A percentile compares a stretch with the other conserved stretches of the same genome.
Evolutionary conservation across 2,888 invertebrate genomes (phyloP).

Genomic region (Boloria selene): DNA sequence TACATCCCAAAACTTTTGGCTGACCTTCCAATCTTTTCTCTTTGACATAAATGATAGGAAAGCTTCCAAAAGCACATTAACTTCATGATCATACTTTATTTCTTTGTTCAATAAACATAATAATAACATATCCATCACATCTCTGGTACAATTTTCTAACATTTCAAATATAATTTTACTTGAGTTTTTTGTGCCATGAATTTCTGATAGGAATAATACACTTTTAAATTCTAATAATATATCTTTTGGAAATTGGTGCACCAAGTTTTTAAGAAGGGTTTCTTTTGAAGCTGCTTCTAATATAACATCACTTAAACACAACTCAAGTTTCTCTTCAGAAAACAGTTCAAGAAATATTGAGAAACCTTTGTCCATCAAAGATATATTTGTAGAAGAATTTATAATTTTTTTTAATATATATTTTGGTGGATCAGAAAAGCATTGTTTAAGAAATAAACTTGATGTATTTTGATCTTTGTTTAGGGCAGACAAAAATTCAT

Average conservation of each 20-base stretch:
- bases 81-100: constrained; percentile 36
- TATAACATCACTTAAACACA: constrained; percentile 62
- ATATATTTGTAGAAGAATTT: constrained; percentile 55
- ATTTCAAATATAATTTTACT: constrained; percentile 49
- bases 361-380: constrained; percentile 58
- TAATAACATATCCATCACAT: constrained; percentile 57
- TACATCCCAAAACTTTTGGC: constrained; percentile 59
- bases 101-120: constrained; percentile 56
- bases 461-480: constrained; percentile 51
- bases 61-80: constrained; percentile 48
- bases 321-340: constrained; percentile 58
- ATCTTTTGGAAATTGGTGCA: constrained; percentile 53
- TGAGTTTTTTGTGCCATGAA: constrained; percentile 47
- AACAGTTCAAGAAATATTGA: constrained; percentile 61
- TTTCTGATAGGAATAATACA: constrained; percentile 55
- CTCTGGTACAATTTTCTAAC: constrained; percentile 53
- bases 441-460: constrained; percentile 52
- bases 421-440: constrained; percentile 65
- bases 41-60: constrained; percentile 52
- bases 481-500: constrained; percentile 64
- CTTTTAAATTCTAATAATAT: constrained; percentile 60
- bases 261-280: constrained; percentile 56
- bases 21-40: constrained; percentile 48
- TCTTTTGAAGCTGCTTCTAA: constrained; percentile 68
- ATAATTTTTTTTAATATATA: constrained; percentile 67